Base-by-base conservation (phyloP, 1,140 invertebrate species). In the Chlorops oryzae region DNA sequence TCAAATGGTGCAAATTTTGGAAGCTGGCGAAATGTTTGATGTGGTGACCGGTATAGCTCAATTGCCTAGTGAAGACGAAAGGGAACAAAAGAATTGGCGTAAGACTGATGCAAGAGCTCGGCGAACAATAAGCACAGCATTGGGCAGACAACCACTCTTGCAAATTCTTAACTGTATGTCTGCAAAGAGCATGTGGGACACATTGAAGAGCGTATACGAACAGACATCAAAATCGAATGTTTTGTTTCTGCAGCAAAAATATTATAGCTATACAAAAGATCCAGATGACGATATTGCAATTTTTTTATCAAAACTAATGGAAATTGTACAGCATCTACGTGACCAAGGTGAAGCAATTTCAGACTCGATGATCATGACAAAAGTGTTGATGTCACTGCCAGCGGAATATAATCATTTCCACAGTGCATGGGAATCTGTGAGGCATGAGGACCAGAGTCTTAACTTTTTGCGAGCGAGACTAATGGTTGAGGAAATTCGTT, bases 111-210 rank as follows among this genome's bases (percentile, higher is more conserved):
- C 39, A 9, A 45, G 18, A 27, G 59, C 61, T 32, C 57, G 63
- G 51, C 48, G 59, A 10, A 39, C 54, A 12, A 52, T 73, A 3
- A 56, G 63, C 1, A 58, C 56, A 18, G 49, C 57, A 23, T 52
- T 59, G n/a, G 54, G 44, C 41, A 47, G 62, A 35, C 28, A 62
- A 35, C 59, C 58, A 17, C 61, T 66, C 55, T 24, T 59, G 28
- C 65, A 65, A 48, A 59, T 70, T 7, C 52, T 72, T 24, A 59
- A 62, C 22, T 72, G 63, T 46, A 34, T 47, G 17, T 56, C 43
- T 40, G 53, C 65, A 22, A 61, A 61, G 7, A 59, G 60, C n/a
- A 74, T 73, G 67, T 75, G 70, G 70, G 44, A 42, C 10, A 63
- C 63, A 20, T 40, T 73, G 1, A 22, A 45, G 1, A 53, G 58